Evolutionary conservation across 2,888 invertebrate genomes (phyloP).

Genomic region (Patella depressa): DNA sequence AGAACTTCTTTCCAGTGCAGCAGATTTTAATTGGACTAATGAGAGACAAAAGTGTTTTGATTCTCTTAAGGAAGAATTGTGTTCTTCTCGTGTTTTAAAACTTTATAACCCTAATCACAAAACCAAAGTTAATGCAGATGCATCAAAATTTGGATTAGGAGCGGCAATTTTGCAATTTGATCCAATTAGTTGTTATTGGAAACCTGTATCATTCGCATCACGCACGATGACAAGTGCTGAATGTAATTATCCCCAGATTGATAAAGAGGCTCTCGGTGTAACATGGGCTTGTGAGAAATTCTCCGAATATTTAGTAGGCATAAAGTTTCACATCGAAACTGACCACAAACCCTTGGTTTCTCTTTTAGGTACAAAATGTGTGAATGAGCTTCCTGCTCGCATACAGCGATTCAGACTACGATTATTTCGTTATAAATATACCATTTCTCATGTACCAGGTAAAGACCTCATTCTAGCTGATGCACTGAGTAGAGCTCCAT

Average conservation of each 20-base stretch:
- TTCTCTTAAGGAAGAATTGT: background rate
- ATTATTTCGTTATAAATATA: slow-evolving; percentile 28
- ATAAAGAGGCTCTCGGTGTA: slow-evolving; percentile 20
- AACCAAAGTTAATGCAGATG: background rate
- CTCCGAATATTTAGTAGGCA: slow-evolving; percentile 18
- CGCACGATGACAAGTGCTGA: background rate
- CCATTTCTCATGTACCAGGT: slow-evolving; percentile 23
- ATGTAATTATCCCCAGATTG: slow-evolving; percentile 3
- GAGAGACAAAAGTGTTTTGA: background rate
- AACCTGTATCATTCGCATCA: slow-evolving; percentile 3
- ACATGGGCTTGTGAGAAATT: slow-evolving; percentile 28
- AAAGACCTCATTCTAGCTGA: slow-evolving; percentile 33
- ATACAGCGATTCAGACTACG: slow-evolving; percentile 29
- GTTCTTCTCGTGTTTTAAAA: background rate
- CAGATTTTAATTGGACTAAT: background rate
- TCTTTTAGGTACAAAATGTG: background rate
- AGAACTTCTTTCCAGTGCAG: background rate
- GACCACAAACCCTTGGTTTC: background rate
- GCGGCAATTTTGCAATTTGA: background rate
- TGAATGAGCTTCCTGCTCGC: slow-evolving; percentile 18
- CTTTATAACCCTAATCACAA: background rate
- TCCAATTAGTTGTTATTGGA: background rate
- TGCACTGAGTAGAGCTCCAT: background rate
- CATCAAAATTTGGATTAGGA: background rate
- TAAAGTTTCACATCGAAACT: background rate